phyloP scores from a whole-genome alignment of 2,113 vertebrate species.

The Myrmecophaga tridactyla region DNA sequence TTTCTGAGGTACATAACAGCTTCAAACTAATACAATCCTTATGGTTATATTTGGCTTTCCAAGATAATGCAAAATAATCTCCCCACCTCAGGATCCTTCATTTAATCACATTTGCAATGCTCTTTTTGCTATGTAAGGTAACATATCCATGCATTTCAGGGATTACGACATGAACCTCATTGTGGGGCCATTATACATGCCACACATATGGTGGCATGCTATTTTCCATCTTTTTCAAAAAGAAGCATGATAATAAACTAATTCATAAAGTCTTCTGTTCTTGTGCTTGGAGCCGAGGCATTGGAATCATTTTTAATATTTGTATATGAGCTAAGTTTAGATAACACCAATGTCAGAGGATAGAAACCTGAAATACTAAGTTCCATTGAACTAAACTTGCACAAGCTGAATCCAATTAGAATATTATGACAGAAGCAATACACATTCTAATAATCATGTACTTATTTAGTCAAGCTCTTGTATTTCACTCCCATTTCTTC shows the following conservation, averaged over 20 bases:
- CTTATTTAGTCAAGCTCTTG: conserved; percentile 19
- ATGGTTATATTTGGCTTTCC: neutral
- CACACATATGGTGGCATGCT: neutral
- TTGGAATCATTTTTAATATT: conserved; percentile 25
- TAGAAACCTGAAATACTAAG: neutral
- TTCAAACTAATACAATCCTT: too few species aligned
- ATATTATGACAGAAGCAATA: conserved; percentile 22
- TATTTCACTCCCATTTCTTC: neutral
- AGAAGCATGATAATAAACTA: neutral
- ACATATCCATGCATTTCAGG: neutral
- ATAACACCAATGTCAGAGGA: conserved; percentile 38
- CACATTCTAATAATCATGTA: neutral
- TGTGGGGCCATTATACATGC: neutral
- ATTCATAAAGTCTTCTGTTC: neutral
- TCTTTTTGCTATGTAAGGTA: neutral
- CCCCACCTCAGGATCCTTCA: neutral
- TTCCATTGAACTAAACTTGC: conserved; percentile 39
- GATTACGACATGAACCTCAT: neutral
- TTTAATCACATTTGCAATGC: neutral
- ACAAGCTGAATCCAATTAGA: conserved; percentile 41
- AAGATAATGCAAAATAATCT: neutral
- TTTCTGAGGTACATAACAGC: too few species aligned
- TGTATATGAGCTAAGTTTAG: neutral
- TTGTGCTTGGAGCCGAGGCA: neutral
- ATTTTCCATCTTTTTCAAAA: neutral